Percentiles rank a stretch among this genome's conserved stretches.
phyloP scores from a whole-genome alignment of 92 coral and sea anemone genomes.

The Diadumene lineata region DNA sequence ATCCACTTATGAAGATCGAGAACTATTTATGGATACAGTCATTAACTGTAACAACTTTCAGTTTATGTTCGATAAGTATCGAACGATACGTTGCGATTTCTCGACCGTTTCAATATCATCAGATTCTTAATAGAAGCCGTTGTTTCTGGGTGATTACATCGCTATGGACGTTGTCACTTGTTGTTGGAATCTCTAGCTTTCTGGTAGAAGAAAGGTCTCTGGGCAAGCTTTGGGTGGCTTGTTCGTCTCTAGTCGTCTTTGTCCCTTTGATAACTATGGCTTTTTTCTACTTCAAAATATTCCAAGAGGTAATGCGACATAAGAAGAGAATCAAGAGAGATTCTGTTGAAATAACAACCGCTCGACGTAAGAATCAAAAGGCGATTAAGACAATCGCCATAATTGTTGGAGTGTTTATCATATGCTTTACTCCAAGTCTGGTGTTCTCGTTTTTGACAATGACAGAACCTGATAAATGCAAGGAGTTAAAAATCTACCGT shows the following conservation, averaged over 20 bases:
- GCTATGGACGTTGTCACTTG: slow-evolving; percentile 15
- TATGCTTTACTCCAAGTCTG: slow-evolving; percentile 20
- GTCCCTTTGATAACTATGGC: slow-evolving; percentile 24
- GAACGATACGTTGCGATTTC: slow-evolving; percentile 38
- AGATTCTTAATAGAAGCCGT: slow-evolving; percentile 13
- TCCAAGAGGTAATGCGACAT: slow-evolving; percentile 17
- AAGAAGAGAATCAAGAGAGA: slow-evolving; percentile 3
- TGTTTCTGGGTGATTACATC: not conserved
- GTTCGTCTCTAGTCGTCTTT: slow-evolving; percentile 21
- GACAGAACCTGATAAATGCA: slow-evolving; percentile 1
- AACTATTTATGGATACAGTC: slow-evolving; percentile 47
- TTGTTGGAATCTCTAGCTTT: not conserved
- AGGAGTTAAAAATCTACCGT: slow-evolving; percentile 3
- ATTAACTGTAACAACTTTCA: slow-evolving; percentile 36
- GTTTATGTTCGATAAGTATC: slow-evolving; percentile 25
- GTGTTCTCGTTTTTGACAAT: slow-evolving; percentile 18
- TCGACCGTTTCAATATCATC: slow-evolving; percentile 5
- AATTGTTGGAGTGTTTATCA: slow-evolving; percentile 17
- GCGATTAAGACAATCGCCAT: slow-evolving; percentile 16
- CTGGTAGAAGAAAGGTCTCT: slow-evolving; percentile 14
- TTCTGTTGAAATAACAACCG: not conserved
- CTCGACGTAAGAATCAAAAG: slow-evolving; percentile 4
- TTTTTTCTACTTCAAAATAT: slow-evolving; percentile 21
- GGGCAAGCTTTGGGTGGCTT: slow-evolving; percentile 19
- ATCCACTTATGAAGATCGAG: slow-evolving; percentile 22